Base-by-base conservation (phyloP, 1,140 invertebrate genomes). In the Megathymus violae region DNA sequence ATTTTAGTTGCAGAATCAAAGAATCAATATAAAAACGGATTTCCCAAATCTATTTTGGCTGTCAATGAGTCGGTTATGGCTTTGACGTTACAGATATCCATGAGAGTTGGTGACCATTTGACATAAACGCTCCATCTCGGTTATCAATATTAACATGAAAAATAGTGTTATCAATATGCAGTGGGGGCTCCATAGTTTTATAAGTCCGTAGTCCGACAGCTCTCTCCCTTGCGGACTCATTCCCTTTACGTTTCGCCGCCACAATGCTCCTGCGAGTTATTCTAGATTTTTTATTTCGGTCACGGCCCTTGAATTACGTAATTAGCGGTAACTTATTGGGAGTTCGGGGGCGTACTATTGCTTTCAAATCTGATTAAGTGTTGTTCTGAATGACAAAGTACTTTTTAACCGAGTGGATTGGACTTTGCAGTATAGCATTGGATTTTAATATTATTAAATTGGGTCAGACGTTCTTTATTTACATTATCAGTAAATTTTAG, bases 281-380 rank as follows among this genome's bases (percentile, higher is more conserved):
- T 82, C 74, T 80, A 80, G 64, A 65, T 79, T 85, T 87, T 88
- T 85, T 87, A 88, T 78, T 85, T 82, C 67, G 71, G 85, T 85
- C 82, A 89, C 84, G 82, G 85, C 78, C 67, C 76, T 83, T 82
- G 84, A 81, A 88, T 86, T 86, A 88, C 84, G 75, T 86, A 89
- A 89, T 89, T 87, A 86, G 82, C 72, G 72, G 81, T 76, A 76
- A 79, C 80, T 81, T 82, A 82, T 87, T 80, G 74, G 73, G 52
- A 74, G 54, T 76, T 74, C 66, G 58, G 72, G 70, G 70, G 68
- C 70, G 73, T 78, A 72, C 74, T 80, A 74, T 78, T 70, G 72
- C 72, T 72, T 75, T 71, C 64, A 68, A 81, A 76, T 68, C 59
- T 78, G 72, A 82, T 82, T 78, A 75, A 75, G 62, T 71, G 67